phyloP scores from a whole-genome alignment of 2,797 vertebrate species.

The Eidolon dupreanum region DNA sequence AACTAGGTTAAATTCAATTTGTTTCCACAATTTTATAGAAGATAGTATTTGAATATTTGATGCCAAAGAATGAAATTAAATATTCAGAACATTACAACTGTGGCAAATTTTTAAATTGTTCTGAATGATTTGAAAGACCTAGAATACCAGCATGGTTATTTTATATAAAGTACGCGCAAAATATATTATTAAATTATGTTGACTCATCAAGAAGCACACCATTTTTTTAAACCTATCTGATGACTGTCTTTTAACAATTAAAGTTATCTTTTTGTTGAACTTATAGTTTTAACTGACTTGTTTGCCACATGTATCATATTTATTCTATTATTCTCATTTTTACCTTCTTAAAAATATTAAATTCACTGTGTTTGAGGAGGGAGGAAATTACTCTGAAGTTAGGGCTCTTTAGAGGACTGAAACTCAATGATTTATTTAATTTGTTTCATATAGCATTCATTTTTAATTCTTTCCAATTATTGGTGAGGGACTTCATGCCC shows the following conservation, averaged over 20 bases:
- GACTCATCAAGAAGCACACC: neutral
- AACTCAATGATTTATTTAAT: neutral
- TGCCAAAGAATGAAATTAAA: neutral
- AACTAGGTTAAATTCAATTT: conserved; percentile 23
- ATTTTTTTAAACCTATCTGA: neutral
- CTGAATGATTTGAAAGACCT: neutral
- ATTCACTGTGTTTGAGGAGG: neutral
- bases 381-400: neutral
- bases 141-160: neutral
- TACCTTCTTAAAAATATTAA: neutral
- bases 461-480: neutral
- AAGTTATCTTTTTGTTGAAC: neutral
- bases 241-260: neutral
- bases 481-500: neutral
- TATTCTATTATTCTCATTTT: neutral
- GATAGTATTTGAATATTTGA: conserved; percentile 36
- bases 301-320: neutral
- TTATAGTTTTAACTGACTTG: neutral
- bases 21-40: conserved; percentile 27
- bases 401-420: neutral
- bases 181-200: neutral
- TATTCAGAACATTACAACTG: neutral
- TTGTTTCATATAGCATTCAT: neutral
- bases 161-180: neutral
- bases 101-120: conserved; percentile 30